phyloP scores from a whole-genome alignment of 2,888 invertebrate species.

The Fabriciana adippe region DNA sequence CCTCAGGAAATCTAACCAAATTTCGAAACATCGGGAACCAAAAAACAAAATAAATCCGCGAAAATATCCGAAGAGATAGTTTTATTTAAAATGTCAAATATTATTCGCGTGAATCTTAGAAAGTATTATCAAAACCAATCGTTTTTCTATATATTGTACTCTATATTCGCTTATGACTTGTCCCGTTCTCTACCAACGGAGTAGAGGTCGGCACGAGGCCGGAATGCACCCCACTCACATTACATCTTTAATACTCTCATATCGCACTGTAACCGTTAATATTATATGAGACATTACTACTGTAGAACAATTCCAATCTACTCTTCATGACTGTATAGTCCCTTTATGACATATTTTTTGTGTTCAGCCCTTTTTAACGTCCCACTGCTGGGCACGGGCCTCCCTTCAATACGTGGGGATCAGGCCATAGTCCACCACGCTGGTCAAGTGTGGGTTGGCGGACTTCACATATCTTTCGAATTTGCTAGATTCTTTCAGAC shows the following conservation, averaged over 20 bases:
- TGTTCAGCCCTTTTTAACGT: background rate
- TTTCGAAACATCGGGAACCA: too few species aligned
- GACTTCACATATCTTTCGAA: too few species aligned
- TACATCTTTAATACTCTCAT: slow-evolving; percentile 37
- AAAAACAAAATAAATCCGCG: too few species aligned
- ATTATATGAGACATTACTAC: slow-evolving; percentile 21
- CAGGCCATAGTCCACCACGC: too few species aligned
- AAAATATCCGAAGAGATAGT: too few species aligned
- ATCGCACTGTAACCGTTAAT: slow-evolving; percentile 30
- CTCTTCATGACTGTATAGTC: background rate
- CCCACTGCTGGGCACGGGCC: too few species aligned
- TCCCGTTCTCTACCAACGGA: background rate
- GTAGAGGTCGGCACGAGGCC: slow-evolving; percentile 22
- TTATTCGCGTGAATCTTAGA: too few species aligned
- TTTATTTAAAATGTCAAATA: too few species aligned
- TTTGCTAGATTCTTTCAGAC: too few species aligned
- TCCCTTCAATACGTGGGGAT: too few species aligned
- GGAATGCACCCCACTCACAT: slow-evolving; percentile 32
- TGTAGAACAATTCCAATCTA: slow-evolving; percentile 16
- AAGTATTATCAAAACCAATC: background rate
- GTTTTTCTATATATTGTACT: background rate
- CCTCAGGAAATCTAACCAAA: too few species aligned
- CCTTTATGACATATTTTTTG: background rate
- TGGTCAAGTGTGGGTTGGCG: too few species aligned
- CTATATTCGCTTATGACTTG: slow-evolving; percentile 13